These are phyloP conservation scores for Altica lythri DNA, from an alignment of 2,888 invertebrate species.

Conservation along the genomic window DNA sequence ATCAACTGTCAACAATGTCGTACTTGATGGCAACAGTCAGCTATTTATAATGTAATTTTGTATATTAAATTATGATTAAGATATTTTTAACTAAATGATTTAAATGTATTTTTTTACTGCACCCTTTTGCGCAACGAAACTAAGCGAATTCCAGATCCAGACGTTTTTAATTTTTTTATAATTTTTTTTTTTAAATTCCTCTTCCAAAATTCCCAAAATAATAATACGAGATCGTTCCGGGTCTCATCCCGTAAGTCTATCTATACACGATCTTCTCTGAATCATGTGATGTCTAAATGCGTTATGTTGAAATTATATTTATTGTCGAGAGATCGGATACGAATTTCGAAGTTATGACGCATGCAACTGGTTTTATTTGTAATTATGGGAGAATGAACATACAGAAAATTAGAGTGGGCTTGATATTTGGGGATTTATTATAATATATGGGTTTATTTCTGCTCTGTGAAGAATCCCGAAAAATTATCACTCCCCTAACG, in stretches of 20 bases:
- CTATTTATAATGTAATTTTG: no score
- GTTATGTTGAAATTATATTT: slow-evolving; percentile 52
- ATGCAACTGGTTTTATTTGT: slow-evolving; percentile 34
- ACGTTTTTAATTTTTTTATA: no score
- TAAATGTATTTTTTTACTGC: no score
- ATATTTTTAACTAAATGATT: no score
- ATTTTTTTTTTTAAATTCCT: background rate
- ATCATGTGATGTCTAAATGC: slow-evolving; percentile 47
- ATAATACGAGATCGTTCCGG: no score
- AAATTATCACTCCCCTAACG: background rate
- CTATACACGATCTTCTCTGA: slow-evolving; percentile 34
- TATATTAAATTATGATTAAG: no score
- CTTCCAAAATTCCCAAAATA: no score
- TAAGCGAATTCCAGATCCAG: no score
- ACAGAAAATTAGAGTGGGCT: slow-evolving; percentile 29
- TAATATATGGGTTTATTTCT: slow-evolving; percentile 16
- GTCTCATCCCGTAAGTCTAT: background rate
- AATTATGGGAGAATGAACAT: slow-evolving; percentile 23
- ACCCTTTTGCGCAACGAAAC: no score
- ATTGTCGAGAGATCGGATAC: slow-evolving; percentile 38
- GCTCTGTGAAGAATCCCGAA: slow-evolving; percentile 10
- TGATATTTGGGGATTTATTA: slow-evolving; percentile 31
- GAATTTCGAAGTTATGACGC: slow-evolving; percentile 33
- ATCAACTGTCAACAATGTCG: no score
- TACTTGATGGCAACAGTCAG: no score